Conservation (phyloP, 2,888 invertebrate genomes). For the Cheilosia vernalis region DNA sequence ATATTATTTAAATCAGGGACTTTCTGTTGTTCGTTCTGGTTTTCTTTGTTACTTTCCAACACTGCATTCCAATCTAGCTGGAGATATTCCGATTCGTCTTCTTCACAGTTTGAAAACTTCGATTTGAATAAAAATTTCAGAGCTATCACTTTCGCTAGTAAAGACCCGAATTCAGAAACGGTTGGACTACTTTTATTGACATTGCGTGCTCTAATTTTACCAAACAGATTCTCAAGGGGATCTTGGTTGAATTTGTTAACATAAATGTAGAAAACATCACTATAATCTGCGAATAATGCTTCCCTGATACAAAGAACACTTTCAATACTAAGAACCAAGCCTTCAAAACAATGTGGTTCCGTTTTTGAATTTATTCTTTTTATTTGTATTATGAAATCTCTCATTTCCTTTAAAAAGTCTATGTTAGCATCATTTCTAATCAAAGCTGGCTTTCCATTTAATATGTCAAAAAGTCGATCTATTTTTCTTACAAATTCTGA, state of each 20-base stretch:
- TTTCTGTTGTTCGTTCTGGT: no score
- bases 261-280: neutral
- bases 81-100: no score
- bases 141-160: constrained; percentile 32
- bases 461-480: neutral
- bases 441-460: neutral
- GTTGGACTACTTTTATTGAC: constrained; percentile 31
- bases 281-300: neutral
- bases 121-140: no score
- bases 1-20: no score
- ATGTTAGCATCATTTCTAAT: neutral
- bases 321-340: neutral
- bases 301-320: neutral
- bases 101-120: no score
- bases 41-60: no score
- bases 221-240: neutral
- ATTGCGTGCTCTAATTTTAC: neutral
- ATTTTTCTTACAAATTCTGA: no score
- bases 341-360: neutral
- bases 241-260: neutral
- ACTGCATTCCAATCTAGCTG: no score
- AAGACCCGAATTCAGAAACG: constrained; percentile 4
- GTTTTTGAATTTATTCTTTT: neutral
- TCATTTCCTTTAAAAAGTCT: neutral
- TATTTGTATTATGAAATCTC: neutral